Evolutionary conservation across 2,888 invertebrate genomes (phyloP), one percentile per base, ranked within the genome.

Genomic region (Celastrina argiolus): DNA sequence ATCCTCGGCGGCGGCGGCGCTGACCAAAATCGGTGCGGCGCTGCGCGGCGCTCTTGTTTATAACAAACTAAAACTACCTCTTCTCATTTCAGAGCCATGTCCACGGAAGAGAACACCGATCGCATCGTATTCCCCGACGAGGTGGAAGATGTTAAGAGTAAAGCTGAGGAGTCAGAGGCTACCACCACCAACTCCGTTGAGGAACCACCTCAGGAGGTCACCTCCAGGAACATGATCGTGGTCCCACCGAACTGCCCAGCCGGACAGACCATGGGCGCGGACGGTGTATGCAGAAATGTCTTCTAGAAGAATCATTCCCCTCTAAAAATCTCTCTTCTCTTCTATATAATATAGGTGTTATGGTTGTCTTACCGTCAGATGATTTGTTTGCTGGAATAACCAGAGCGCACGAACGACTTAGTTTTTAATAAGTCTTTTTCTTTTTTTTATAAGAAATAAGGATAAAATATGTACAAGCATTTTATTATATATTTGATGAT

Each of bases 121-220:
- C 82, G 82, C 61, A 72, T 88, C 26, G 81, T 85, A 1, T 84
- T 76, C 71, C 85, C 87, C 16, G 84, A 87, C n/a, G 86, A 88
- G 71, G 81, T 83, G 0, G 80, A 81, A 1, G 81, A 81, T 16
- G 74, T 67, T 1, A 84, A 85, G 12, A 61, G 51, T 7, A 67
- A 68, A 26, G 68, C 56, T 2, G 78, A 70, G 70, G 67, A 73
- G 16, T 74, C 75, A 1, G 74, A 72, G 8, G 77, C 74, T 1
- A 69, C 67, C 10, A 63, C 66, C 12, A 70, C 65, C 4, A 83
- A 83, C 73, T 70, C 79, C 2, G 68, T 83, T 0, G 84, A 84
- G 39, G 76, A 78, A 14, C 2, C 75, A 0, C 74, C 80, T 0
- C 12, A 58, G 7, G 66, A 66, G 67, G 67, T 39, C 59, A 69